These are phyloP conservation scores for Calephelis virginiensis DNA, from an alignment of 1,140 invertebrate genomes.

Conservation along the genomic window DNA sequence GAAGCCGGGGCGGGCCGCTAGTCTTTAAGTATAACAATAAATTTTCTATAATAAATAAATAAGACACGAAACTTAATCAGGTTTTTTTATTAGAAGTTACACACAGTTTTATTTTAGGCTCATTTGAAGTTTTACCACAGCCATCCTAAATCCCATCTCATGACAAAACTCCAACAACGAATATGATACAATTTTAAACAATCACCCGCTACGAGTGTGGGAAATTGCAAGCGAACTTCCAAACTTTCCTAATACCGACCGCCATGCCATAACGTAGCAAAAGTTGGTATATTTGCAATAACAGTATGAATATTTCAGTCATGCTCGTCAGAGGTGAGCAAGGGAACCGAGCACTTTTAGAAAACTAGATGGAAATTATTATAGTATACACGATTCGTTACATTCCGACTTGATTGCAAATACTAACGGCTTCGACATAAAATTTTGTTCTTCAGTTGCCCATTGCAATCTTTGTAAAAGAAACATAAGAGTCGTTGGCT, in stretches of 20 bases:
- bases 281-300: slow-evolving; percentile 1
- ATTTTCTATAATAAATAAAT: too few species aligned
- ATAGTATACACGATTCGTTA: too few species aligned
- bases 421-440: too few species aligned
- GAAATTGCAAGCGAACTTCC: slow-evolving; percentile 1
- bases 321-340: not conserved
- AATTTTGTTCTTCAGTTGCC: too few species aligned
- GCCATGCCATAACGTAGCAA: not conserved
- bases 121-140: not conserved
- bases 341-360: not conserved
- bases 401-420: too few species aligned
- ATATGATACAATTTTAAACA: not conserved
- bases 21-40: too few species aligned
- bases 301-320: not conserved
- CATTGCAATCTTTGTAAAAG: too few species aligned
- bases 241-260: slow-evolving; percentile 10
- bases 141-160: not conserved
- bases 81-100: too few species aligned
- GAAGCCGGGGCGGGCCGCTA: too few species aligned
- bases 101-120: too few species aligned
- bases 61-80: too few species aligned
- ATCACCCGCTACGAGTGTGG: not conserved
- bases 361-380: not conserved
- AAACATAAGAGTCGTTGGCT: too few species aligned
- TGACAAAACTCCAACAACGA: not conserved